Evolutionary conservation across 2,888 invertebrate species (phyloP), one percentile per base, ranked within the genome.

Genomic region (Melanostoma mellinum): DNA sequence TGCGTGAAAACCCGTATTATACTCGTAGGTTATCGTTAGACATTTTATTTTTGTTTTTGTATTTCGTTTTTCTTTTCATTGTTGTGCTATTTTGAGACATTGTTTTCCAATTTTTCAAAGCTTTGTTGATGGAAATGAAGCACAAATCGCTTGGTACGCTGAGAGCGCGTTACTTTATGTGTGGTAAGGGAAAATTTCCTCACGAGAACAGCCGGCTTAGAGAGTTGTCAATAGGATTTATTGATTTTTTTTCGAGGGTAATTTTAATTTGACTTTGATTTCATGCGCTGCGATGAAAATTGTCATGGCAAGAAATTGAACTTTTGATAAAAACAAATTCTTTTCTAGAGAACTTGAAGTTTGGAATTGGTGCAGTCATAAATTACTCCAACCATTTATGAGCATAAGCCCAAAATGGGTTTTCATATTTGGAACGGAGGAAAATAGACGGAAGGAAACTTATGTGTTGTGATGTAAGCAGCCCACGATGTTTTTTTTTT

Each of bases 1-100:
- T 81, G 81, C 81, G 81, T 81, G 67, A 68, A 76, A 68, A 56
- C 76, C 77, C 50, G 63, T 63, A 38, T 9, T 32, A 40, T 50
- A 20, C 20, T 68, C 52, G 52, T 75, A 77, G 76, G 67, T 72
- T 81, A 77, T 81, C 61, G 71, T 72, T 60, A 40, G 48, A 80
- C 63, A 75, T 81, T 72, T 72, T 67, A 60, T 80, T 68, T 58
- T 42, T 53, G 9, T 60, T 67, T 42, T 10, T 36, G 10, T 44
- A 20, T 20, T 20, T 20, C 20, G 20, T 20, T 20, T 20, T 20
- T 20, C 20, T 20, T 20, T 20, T 20, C 20, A 20, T 20, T 60
- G 9, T 44, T 61, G 9, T 6, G 36, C 42, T 67, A 50, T 50
- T 72, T 72, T 42, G 42, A 55, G 61, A 60, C 55, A 72, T 61